Evolutionary conservation across 2,888 invertebrate genomes (phyloP).

Genomic region (Eilema caniola): DNA sequence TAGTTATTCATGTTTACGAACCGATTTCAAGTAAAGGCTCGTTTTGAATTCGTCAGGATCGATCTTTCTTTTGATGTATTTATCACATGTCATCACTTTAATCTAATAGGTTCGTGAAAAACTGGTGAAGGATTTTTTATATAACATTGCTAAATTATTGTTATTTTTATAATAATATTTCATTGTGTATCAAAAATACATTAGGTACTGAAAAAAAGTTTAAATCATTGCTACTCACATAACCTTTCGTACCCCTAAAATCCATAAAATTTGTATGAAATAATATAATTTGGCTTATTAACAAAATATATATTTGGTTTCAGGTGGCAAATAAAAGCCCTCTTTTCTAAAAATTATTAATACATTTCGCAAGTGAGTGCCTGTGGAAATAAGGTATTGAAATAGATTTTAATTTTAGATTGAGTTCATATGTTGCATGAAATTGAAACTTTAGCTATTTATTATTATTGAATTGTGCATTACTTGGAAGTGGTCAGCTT

Average conservation of each 20-base stretch:
- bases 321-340: constrained; percentile 49
- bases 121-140: too few relatives aligned
- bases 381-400: constrained; percentile 54
- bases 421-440: constrained; percentile 56
- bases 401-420: constrained; percentile 70
- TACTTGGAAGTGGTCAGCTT: too few relatives aligned
- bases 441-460: constrained; percentile 24
- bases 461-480: too few relatives aligned
- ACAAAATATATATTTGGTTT: constrained; percentile 37
- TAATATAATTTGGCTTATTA: neutral
- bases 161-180: too few relatives aligned
- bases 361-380: constrained; percentile 41
- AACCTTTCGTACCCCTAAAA: too few relatives aligned
- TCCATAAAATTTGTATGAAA: neutral
- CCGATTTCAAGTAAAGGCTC: neutral
- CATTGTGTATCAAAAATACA: too few relatives aligned
- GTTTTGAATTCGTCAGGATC: neutral
- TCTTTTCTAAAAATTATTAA: constrained; percentile 55
- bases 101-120: too few relatives aligned
- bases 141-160: too few relatives aligned
- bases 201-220: too few relatives aligned
- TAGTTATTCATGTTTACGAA: neutral
- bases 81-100: too few relatives aligned
- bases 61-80: too few relatives aligned
- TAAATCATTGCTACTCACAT: neutral